Conservation (phyloP, 2,888 invertebrate species). For the Bombylius discolor region DNA sequence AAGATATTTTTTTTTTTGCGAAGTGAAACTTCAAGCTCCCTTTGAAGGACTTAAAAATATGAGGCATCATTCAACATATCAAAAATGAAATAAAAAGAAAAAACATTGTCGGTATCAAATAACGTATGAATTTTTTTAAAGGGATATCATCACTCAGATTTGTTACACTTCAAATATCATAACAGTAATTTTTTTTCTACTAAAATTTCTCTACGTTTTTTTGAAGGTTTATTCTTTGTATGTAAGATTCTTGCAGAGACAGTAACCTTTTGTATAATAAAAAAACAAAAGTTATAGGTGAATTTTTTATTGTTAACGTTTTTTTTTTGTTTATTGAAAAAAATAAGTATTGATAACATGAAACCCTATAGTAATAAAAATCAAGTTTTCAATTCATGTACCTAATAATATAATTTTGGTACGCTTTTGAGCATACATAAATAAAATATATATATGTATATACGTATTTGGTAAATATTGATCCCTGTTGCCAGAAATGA, state of each 20-base stretch:
- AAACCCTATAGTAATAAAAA: neutral
- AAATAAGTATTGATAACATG: neutral
- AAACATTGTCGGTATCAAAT: conserved; percentile 1
- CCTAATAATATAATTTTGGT: too few species aligned
- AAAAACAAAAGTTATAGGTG: neutral
- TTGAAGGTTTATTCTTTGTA: neutral
- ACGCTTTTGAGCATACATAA: too few species aligned
- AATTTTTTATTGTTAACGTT: too few species aligned
- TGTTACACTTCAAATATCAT: conserved; percentile 3
- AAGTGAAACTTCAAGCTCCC: too few species aligned
- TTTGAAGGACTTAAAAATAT: too few species aligned
- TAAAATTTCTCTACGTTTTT: neutral
- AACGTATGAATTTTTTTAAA: neutral
- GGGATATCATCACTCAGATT: conserved; percentile 6
- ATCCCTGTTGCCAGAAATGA: too few species aligned
- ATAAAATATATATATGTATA: neutral
- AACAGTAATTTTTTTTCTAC: neutral
- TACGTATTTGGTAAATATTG: neutral
- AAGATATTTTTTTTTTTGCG: conserved; percentile 1
- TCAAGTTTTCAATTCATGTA: neutral
- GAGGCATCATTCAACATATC: too few species aligned
- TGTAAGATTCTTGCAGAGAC: neutral
- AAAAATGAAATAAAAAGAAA: too few species aligned
- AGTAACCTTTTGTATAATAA: too few species aligned
- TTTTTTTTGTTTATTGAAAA: too few species aligned